Base-by-base conservation (phyloP, 2,888 invertebrate species). In the Drosophila nr. medialis region DNA sequence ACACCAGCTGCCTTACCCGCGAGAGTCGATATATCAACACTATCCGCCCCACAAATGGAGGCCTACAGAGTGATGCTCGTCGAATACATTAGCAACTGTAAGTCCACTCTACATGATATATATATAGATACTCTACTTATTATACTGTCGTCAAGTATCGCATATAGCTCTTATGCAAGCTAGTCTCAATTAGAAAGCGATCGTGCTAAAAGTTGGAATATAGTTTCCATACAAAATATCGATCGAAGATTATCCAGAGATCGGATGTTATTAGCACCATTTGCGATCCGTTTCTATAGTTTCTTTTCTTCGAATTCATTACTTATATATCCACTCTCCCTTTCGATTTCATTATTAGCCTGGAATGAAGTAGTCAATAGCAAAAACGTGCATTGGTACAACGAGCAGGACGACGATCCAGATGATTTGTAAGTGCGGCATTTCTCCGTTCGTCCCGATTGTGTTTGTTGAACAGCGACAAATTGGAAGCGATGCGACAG, bases 351-450 rank as follows among this genome's bases (percentile, higher is more conserved):
- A 30, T 13, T 34, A 27, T 13, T 29, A 96, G 96, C 96, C 65
- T 96, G 96, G 96, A 95, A 96, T 85, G 96, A 96, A 89, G 94
- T 96, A 89, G 94, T 94, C 55, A 94, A 93, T 75, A 94, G 94
- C 79, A 94, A 94, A 85, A 93, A 94, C 91, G 94, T 95, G 73
- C 93, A 94, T 91, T 94, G 94, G 93, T 95, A 95, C 90, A 94
- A 93, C 89, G 95, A 94, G 90, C 94, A 94, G 58, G 89, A 90
- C 11, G 72, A 86, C 0, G 50, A 65, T 15, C 18, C 8, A 18
- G 15, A 49, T 8, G 13, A 21, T 11, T 30, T 15, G 10, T 56
- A 56, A 56, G 30, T 56, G 56, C 56, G 10, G 21, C 21, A 29
- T 29, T 40, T 15, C 27, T 18, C 18, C 24, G 6, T 32, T 13